Conservation (phyloP, 2,888 invertebrate species). For the Tillus elongatus region DNA sequence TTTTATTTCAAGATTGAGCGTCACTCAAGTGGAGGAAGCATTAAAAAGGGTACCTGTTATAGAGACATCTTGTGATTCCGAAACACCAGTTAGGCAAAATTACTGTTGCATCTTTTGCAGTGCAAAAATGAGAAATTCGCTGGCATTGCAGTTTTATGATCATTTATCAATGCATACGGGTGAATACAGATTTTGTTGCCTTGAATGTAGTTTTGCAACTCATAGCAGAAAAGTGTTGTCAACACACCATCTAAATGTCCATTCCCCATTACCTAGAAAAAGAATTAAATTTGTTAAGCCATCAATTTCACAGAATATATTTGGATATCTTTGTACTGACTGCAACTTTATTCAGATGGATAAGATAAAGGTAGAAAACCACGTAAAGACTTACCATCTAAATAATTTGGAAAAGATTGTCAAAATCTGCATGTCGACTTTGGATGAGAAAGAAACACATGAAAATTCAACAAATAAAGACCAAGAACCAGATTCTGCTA, state of each 20-base stretch:
- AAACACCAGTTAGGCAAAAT: background rate
- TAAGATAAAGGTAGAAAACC: conserved; percentile 51
- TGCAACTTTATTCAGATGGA: conserved; percentile 68
- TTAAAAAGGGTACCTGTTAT: conserved; percentile 25
- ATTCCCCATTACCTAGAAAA: background rate
- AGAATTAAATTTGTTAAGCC: conserved; percentile 1
- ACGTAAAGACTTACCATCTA: conserved; percentile 50
- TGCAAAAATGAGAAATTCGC: conserved; percentile 17
- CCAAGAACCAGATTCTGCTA: conserved; percentile 14
- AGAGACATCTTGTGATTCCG: background rate
- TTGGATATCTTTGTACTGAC: conserved; percentile 57
- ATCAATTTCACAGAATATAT: conserved; percentile 23
- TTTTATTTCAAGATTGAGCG: conserved; percentile 53
- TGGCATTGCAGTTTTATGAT: conserved; percentile 52
- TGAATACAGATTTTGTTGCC: conserved; percentile 61
- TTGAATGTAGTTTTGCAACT: conserved; percentile 44
- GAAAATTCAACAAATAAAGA: no score
- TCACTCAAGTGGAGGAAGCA: conserved; percentile 45
- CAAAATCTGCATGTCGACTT: conserved; percentile 34
- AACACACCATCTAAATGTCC: conserved; percentile 2
- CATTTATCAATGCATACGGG: conserved; percentile 72
- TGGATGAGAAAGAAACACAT: conserved; percentile 17
- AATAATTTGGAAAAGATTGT: conserved; percentile 41
- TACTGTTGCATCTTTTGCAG: conserved; percentile 3
- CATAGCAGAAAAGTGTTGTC: conserved; percentile 27